Percentiles rank a stretch among this genome's conserved stretches.
Conservation (phyloP, 2,113 vertebrate genomes). For the Glaucomys volans region DNA sequence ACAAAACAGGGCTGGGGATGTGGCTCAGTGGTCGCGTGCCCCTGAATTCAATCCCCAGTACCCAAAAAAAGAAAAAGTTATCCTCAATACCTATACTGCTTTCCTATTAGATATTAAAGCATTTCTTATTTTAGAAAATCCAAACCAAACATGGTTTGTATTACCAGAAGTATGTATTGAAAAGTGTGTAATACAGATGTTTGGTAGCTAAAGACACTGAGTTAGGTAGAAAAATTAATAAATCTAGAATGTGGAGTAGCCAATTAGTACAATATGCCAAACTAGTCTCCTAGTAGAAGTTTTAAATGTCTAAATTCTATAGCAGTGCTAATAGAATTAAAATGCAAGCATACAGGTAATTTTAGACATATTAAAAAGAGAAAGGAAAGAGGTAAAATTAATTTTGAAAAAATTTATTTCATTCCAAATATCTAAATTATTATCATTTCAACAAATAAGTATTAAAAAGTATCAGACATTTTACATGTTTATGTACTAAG, state of each 20-base stretch:
- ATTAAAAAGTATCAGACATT: neutral
- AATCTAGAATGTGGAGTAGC: neutral
- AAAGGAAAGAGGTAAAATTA: neutral
- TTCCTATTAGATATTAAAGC: neutral
- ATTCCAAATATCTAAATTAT: neutral
- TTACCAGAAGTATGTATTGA: neutral
- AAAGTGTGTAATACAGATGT: neutral
- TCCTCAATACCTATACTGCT: neutral
- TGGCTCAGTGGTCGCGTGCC: too few species aligned
- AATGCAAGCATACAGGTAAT: neutral
- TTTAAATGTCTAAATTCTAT: neutral
- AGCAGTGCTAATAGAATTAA: neutral
- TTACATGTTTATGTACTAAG: neutral
- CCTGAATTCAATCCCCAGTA: too few species aligned
- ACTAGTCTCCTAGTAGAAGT: neutral
- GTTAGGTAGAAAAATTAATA: neutral
- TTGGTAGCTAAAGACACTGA: neutral
- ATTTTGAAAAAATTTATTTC: conserved; percentile 47
- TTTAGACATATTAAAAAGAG: neutral
- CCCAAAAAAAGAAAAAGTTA: neutral
- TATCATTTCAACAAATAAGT: neutral
- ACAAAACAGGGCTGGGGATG: too few species aligned
- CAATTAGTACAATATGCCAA: neutral
- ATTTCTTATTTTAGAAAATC: neutral
- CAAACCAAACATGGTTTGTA: neutral